Conservation (phyloP, 2,113 vertebrate species). For the Steatornis caripensis region DNA sequence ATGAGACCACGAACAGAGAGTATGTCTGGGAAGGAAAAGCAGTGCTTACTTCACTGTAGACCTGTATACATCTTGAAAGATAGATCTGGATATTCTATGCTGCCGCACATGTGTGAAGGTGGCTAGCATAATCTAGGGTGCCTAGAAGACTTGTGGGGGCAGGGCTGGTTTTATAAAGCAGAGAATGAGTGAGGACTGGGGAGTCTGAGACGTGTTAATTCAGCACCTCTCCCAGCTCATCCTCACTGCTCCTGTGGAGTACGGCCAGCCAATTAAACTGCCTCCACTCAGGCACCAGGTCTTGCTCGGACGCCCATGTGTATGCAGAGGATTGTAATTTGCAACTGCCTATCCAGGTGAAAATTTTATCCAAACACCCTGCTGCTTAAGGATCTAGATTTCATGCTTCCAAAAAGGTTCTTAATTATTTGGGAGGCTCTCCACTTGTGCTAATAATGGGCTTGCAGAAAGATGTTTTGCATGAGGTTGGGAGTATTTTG, state of each 20-base stretch:
- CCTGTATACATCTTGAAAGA: background rate
- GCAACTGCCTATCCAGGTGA: conserved; percentile 34
- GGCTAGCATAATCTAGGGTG: background rate
- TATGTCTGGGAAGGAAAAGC: background rate
- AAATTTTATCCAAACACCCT: conserved; percentile 39
- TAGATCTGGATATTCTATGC: accelerated
- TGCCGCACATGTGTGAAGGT: background rate
- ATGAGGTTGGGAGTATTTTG: background rate
- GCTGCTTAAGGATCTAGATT: conserved; percentile 1
- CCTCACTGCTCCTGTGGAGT: background rate
- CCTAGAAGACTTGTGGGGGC: background rate
- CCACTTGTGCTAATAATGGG: background rate
- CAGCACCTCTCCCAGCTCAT: background rate
- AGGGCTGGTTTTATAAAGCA: background rate
- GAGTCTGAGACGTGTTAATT: conserved; percentile 15
- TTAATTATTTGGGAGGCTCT: background rate
- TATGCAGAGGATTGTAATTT: conserved; percentile 44
- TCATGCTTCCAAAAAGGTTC: background rate
- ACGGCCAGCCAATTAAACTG: background rate
- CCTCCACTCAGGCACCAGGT: background rate
- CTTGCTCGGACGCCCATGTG: background rate
- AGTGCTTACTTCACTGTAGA: background rate
- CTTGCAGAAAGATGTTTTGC: background rate
- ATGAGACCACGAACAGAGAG: accelerated
- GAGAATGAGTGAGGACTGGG: background rate